These are phyloP conservation scores for Papilio machaon DNA, from an alignment of 1,140 invertebrate genomes.

Conservation along the genomic window DNA sequence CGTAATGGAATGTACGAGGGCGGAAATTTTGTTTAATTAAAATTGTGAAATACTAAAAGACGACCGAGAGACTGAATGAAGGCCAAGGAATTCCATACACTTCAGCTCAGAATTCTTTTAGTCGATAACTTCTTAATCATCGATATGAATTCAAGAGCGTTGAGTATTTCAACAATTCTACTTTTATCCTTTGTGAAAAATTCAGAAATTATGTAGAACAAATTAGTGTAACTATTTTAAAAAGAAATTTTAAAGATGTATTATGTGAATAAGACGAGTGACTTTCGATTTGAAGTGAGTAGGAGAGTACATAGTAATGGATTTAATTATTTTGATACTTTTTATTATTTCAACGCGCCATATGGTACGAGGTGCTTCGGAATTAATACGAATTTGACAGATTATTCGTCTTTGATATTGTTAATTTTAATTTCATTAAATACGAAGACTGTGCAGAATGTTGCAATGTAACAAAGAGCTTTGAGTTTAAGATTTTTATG, in stretches of 20 bases:
- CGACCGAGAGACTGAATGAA: slow-evolving; percentile 25
- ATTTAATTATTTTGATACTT: too few species aligned
- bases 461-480: too few species aligned
- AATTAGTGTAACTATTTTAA: not conserved
- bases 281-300: too few species aligned
- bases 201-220: not conserved
- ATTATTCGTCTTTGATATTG: too few species aligned
- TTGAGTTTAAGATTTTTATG: not conserved
- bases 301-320: too few species aligned
- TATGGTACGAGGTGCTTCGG: too few species aligned
- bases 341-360: too few species aligned
- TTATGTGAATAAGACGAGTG: too few species aligned
- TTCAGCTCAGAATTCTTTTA: slow-evolving; percentile 3
- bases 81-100: slow-evolving; percentile 20
- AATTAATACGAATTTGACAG: too few species aligned
- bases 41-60: slow-evolving; percentile 28
- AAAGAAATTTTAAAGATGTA: too few species aligned
- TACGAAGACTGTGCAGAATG: not conserved
- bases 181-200: not conserved
- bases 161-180: not conserved
- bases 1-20: slow-evolving; percentile 22
- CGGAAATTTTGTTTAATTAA: slow-evolving; percentile 33
- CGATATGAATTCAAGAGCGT: not conserved
- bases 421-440: not conserved
- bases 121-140: slow-evolving; percentile 21